Evolutionary conservation across 2,888 invertebrate species (phyloP).

Genomic region (Ariolimax columbianus): DNA sequence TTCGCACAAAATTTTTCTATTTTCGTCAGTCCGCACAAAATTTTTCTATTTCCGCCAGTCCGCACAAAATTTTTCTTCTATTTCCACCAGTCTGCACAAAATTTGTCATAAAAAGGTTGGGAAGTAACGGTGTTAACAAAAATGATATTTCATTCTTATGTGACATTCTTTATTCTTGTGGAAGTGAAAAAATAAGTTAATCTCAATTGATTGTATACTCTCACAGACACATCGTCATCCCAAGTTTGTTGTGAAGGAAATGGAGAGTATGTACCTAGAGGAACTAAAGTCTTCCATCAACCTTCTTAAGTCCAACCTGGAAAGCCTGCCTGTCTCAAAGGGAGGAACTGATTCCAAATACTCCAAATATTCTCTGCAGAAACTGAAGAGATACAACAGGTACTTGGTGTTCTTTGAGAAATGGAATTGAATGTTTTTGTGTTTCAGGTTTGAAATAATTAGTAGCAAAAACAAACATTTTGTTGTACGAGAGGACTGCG

Average conservation of each 20-base stretch:
- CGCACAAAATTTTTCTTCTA: no score
- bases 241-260: constrained; percentile 99
- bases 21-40: no score
- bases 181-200: background rate
- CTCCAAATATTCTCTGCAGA: constrained; percentile 86
- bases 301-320: constrained; percentile 98
- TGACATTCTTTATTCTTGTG: background rate
- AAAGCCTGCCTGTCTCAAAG: constrained; percentile 98
- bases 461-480: no score
- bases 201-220: background rate
- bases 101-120: no score
- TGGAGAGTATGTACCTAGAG: constrained; percentile 99
- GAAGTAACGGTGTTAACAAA: no score
- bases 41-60: no score
- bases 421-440: background rate
- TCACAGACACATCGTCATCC: constrained; percentile 82
- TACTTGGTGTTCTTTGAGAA: constrained; percentile 81
- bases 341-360: constrained; percentile 98
- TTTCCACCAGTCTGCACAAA: no score
- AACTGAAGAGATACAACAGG: constrained; percentile 98
- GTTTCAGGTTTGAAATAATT: background rate
- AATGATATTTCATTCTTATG: no score
- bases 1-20: no score
- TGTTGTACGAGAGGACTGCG: no score
- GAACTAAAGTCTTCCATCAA: constrained; percentile 98